Conservation (phyloP, 2,113 vertebrate genomes). For the Tricholaema leucomelas region DNA sequence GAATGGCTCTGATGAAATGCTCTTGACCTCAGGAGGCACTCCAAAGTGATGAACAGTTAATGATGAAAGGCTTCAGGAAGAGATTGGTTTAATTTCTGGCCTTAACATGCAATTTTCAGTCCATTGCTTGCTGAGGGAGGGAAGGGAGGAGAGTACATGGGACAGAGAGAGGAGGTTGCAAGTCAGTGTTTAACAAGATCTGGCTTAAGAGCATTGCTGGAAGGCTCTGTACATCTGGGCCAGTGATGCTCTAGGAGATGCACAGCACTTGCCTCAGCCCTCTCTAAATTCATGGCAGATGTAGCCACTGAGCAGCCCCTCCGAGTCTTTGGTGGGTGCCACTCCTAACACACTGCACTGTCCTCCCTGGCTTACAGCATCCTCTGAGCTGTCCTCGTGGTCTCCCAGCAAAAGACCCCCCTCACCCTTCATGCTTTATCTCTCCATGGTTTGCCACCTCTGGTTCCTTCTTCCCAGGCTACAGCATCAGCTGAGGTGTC, state of each 20-base stretch:
- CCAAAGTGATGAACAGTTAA: neutral
- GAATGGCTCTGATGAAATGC: neutral
- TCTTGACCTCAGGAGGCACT: conserved; percentile 32
- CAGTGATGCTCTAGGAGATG: neutral
- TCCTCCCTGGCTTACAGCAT: neutral
- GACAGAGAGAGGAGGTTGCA: neutral
- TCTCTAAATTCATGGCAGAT: neutral
- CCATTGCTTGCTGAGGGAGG: neutral
- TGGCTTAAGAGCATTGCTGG: rapidly evolving
- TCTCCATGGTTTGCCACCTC: neutral
- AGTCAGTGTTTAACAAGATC: neutral
- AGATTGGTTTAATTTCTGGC: conserved; percentile 23
- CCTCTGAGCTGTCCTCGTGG: rapidly evolving
- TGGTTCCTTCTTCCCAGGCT: neutral
- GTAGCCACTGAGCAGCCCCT: neutral
- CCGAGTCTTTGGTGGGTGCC: neutral
- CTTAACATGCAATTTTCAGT: neutral
- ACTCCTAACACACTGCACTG: neutral
- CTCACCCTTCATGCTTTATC: neutral
- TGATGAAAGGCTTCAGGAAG: conserved; percentile 44
- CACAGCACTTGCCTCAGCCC: neutral
- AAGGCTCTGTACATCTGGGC: neutral
- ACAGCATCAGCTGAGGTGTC: neutral
- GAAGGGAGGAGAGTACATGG: neutral
- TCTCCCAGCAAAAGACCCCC: neutral